Percentiles rank a stretch among this genome's conserved stretches.
Conservation (phyloP, 2,888 invertebrate species). For the Xestia sexstrigata region DNA sequence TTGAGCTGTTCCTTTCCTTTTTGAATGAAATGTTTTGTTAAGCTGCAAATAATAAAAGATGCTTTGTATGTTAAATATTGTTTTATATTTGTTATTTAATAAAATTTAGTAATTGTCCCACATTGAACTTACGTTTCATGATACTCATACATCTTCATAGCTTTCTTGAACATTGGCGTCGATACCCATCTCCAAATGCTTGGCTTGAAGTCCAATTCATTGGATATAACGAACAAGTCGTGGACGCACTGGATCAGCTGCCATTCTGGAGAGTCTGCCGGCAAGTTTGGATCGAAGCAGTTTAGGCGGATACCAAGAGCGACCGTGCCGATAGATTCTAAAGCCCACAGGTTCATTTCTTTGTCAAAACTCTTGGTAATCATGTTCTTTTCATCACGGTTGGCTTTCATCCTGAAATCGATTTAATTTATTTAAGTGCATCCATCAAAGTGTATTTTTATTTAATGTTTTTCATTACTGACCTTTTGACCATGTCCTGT, state of each 20-base stretch:
- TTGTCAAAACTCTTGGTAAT: conserved; percentile 89
- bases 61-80: too few species aligned
- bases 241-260: conserved; percentile 79
- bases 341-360: conserved; percentile 91
- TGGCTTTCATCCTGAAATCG: conserved; percentile 86
- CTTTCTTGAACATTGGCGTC: conserved; percentile 77
- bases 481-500: conserved; percentile 92
- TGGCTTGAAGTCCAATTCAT: conserved; percentile 79
- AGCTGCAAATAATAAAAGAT: conserved; percentile 19
- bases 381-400: conserved; percentile 88
- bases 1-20: conserved; percentile 73
- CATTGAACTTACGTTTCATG: conserved; percentile 75
- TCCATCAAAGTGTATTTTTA: too few species aligned
- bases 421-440: too few species aligned
- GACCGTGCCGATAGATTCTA: conserved; percentile 89
- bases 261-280: conserved; percentile 78
- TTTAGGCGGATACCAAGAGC: conserved; percentile 83
- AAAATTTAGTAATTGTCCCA: too few species aligned
- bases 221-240: conserved; percentile 71
- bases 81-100: too few species aligned
- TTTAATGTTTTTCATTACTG: conserved; percentile 40
- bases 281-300: conserved; percentile 78
- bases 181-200: conserved; percentile 77
- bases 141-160: conserved; percentile 79
- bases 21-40: conserved; percentile 63